phyloP scores from a whole-genome alignment of 2,797 vertebrate species.

The Anisognathus igniventris region DNA sequence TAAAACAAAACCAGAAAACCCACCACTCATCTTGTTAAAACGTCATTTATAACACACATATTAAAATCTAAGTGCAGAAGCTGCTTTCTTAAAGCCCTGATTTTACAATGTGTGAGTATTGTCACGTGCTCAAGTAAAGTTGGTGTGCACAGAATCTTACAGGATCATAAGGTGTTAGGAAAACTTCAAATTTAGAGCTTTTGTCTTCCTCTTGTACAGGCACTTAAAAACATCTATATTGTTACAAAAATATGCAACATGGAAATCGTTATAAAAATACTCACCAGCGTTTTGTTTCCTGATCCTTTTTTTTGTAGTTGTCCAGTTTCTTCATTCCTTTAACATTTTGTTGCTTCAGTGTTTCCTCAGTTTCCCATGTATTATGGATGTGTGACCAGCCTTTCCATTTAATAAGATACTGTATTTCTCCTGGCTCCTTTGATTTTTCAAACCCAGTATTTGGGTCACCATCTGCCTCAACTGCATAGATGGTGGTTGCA shows the following conservation, averaged over 20 bases:
- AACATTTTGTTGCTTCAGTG: conserved; percentile 92
- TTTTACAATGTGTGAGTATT: neutral
- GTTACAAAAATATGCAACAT: neutral
- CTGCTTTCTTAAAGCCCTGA: neutral
- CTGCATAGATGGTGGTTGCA: conserved; percentile 89
- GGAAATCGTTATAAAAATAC: neutral
- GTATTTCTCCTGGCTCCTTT: conserved; percentile 87
- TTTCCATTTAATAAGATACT: conserved; percentile 98
- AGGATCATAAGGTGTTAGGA: neutral
- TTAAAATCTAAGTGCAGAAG: neutral
- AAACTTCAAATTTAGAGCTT: neutral
- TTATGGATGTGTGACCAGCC: conserved; percentile 98
- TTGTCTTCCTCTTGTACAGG: neutral
- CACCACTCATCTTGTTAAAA: neutral
- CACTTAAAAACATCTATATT: neutral
- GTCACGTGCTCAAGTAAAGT: neutral
- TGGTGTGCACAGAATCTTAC: neutral
- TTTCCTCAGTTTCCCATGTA: conserved; percentile 97
- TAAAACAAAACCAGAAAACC: neutral
- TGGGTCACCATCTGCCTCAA: conserved; percentile 95
- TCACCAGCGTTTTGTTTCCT: conserved; percentile 91
- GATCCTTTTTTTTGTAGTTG: conserved; percentile 96
- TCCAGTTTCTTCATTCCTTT: conserved; percentile 98
- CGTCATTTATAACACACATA: neutral
- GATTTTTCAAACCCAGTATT: conserved; percentile 84